Conservation (phyloP, 2,797 vertebrate species). For the Percopsis omiscomaycus region DNA sequence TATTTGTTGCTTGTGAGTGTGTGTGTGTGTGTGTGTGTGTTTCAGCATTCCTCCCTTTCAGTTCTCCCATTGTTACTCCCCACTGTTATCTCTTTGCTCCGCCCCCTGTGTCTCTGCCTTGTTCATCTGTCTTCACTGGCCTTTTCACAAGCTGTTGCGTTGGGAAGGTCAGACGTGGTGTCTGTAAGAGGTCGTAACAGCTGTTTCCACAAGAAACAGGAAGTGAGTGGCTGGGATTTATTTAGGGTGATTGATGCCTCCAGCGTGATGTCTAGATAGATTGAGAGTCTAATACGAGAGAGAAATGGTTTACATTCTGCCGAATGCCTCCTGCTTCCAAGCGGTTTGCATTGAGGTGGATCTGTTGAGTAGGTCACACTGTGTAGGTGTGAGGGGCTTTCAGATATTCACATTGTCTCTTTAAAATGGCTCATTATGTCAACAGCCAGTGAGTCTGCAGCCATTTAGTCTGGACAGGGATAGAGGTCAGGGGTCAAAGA, state of each 20-base stretch:
- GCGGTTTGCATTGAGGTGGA: slow-evolving; percentile 11
- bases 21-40: background rate
- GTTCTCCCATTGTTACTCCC: slow-evolving; percentile 18
- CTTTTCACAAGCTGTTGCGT: slow-evolving; percentile 7
- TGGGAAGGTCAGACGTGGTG: slow-evolving; percentile 11
- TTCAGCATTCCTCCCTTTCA: slow-evolving; percentile 1
- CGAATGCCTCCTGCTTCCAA: background rate
- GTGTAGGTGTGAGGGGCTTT: background rate
- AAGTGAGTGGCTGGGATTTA: slow-evolving; percentile 12
- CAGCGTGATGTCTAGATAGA: background rate
- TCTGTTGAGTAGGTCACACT: background rate
- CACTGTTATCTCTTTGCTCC: slow-evolving; percentile 9
- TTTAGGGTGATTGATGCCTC: background rate
- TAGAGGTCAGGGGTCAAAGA: slow-evolving; percentile 53
- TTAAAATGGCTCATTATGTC: slow-evolving; percentile 6
- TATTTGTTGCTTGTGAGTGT: background rate
- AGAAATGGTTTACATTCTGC: background rate
- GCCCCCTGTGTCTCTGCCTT: background rate
- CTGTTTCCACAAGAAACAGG: slow-evolving; percentile 13
- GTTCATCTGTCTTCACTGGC: background rate
- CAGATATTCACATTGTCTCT: background rate
- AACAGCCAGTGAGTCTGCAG: slow-evolving; percentile 2
- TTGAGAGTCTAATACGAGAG: too few relatives aligned
- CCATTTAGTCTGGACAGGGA: slow-evolving; percentile 41
- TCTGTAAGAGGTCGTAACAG: background rate